These are phyloP conservation scores for Grus americana DNA, from an alignment of 2,113 vertebrate species.

Conservation along the genomic window DNA sequence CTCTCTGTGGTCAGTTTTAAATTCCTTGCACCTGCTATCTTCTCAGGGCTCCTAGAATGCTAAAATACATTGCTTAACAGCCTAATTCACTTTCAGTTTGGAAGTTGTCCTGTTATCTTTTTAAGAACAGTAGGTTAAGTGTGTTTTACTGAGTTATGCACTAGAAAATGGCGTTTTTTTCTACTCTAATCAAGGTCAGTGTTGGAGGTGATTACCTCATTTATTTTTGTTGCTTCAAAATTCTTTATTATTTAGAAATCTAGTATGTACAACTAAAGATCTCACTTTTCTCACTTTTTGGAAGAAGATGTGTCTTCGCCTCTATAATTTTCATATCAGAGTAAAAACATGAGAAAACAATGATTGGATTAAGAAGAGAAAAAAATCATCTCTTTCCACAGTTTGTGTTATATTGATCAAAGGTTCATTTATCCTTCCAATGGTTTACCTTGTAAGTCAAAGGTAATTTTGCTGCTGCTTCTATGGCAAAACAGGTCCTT, in stretches of 20 bases:
- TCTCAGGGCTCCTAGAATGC: background rate
- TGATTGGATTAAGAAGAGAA: background rate
- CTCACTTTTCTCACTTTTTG: background rate
- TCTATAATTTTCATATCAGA: background rate
- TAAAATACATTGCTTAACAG: background rate
- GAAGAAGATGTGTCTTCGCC: background rate
- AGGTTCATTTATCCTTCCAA: background rate
- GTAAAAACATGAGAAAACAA: background rate
- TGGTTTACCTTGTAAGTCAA: background rate
- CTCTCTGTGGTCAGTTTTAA: background rate
- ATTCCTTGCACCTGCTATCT: background rate
- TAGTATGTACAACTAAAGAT: background rate
- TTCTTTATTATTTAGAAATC: background rate
- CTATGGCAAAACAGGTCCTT: background rate
- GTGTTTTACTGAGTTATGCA: background rate
- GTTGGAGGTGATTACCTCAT: background rate
- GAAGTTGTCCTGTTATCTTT: background rate
- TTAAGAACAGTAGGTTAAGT: background rate
- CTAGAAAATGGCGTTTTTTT: background rate
- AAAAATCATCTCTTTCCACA: background rate
- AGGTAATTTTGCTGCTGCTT: background rate
- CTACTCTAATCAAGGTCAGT: background rate
- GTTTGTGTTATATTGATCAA: background rate
- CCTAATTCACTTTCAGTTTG: background rate
- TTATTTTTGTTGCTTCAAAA: background rate